Conservation (phyloP, 2,888 invertebrate genomes). For the Orgyia antiqua region DNA sequence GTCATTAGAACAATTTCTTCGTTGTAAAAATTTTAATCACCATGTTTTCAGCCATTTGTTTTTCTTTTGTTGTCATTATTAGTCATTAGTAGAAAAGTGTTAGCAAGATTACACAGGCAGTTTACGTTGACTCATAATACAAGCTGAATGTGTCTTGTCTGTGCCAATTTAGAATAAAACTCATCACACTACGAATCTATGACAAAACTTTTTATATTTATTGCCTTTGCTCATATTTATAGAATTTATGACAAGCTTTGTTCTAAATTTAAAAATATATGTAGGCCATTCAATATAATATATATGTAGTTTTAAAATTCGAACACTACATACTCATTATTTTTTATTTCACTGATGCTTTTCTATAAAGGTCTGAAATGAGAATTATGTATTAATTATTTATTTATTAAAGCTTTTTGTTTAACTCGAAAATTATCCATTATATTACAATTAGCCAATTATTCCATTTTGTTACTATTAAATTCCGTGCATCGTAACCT, state of each 20-base stretch:
- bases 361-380: too few relatives aligned
- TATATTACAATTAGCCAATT: too few relatives aligned
- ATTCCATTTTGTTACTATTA: too few relatives aligned
- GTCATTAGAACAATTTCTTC: slow-evolving; percentile 17
- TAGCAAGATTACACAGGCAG: slow-evolving; percentile 16
- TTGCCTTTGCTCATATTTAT: not conserved
- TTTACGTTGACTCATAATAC: slow-evolving; percentile 25
- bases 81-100: slow-evolving; percentile 25
- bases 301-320: not conserved
- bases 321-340: not conserved
- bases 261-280: not conserved
- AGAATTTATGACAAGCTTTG: not conserved
- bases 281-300: too few relatives aligned
- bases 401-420: too few relatives aligned
- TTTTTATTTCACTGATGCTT: not conserved
- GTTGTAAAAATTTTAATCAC: slow-evolving; percentile 20
- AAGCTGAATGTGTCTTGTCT: slow-evolving; percentile 4
- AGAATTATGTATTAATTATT: too few relatives aligned
- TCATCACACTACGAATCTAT: not conserved
- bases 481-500: too few relatives aligned
- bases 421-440: too few relatives aligned
- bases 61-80: slow-evolving; percentile 29
- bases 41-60: slow-evolving; percentile 23
- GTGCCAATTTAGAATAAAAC: slow-evolving; percentile 20
- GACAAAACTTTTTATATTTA: not conserved